phyloP scores from a whole-genome alignment of 1,140 invertebrate genomes.

The Solenopsis fugax region DNA sequence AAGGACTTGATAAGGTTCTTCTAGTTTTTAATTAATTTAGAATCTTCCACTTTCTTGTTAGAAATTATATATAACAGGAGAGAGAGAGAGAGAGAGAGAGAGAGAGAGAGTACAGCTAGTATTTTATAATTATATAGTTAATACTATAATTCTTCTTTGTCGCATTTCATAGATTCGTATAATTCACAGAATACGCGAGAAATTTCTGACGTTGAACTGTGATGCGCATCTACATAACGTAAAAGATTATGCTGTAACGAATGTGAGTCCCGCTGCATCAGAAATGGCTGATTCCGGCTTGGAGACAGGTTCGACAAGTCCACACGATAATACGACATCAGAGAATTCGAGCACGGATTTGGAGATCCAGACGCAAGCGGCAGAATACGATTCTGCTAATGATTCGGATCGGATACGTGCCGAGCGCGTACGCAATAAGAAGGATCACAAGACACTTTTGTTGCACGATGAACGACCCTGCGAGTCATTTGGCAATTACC shows the following conservation, averaged over 20 bases:
- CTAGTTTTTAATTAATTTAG: constrained; percentile 4
- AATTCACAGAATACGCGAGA: constrained; percentile 67
- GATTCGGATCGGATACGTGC: constrained; percentile 81
- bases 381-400: constrained; percentile 91
- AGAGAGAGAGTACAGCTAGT: background rate
- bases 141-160: constrained; percentile 9
- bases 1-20: background rate
- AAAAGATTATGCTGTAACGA: constrained; percentile 53
- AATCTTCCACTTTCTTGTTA: background rate
- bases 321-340: constrained; percentile 85
- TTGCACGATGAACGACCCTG: constrained; percentile 32
- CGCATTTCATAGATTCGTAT: constrained; percentile 28
- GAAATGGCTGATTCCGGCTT: constrained; percentile 88
- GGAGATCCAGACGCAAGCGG: constrained; percentile 86
- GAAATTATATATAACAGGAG: background rate
- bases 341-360: constrained; percentile 84
- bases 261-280: constrained; percentile 74
- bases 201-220: constrained; percentile 43
- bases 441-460: constrained; percentile 33
- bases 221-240: constrained; percentile 18
- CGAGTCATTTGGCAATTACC: constrained; percentile 32
- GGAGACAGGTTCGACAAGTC: constrained; percentile 87
- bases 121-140: background rate
- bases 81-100: too few species aligned
- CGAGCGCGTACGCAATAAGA: constrained; percentile 43